These are phyloP conservation scores for Ctenomys sociabilis DNA, from an alignment of 2,113 vertebrate genomes.

Conservation along the genomic window DNA sequence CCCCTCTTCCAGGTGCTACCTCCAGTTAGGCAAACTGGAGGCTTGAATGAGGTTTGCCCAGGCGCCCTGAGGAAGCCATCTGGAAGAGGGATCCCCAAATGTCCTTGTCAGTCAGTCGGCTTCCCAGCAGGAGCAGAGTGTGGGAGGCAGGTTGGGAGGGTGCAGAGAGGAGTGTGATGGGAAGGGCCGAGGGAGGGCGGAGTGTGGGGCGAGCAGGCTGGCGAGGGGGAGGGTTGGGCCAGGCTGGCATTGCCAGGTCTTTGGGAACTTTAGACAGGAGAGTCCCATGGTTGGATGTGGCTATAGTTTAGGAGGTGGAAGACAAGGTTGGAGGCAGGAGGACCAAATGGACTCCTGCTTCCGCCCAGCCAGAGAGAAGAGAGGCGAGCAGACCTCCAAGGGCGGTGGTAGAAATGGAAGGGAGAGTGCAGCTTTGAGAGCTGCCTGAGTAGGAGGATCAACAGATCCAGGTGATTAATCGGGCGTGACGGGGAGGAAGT, in stretches of 20 bases:
- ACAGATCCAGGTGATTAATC: not conserved
- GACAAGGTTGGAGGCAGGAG: not conserved
- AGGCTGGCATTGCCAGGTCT: not conserved
- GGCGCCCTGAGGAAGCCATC: not conserved
- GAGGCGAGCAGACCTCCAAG: not conserved
- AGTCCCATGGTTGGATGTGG: not conserved
- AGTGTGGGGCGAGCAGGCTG: not conserved
- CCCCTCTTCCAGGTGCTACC: not conserved
- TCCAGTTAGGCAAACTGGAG: not conserved
- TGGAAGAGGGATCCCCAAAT: not conserved
- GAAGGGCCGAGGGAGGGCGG: not conserved
- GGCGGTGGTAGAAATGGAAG: not conserved
- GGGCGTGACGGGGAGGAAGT: not conserved
- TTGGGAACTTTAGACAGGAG: not conserved
- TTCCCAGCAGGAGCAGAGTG: not conserved
- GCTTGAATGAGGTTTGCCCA: fast-evolving
- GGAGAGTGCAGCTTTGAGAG: not conserved
- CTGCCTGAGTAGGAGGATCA: not conserved
- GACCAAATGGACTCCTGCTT: not conserved
- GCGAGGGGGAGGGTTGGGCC: not conserved
- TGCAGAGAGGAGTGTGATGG: not conserved
- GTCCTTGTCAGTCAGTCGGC: not conserved
- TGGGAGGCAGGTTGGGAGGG: not conserved
- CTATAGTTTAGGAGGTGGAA: not conserved
- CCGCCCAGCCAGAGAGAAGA: not conserved